These are phyloP conservation scores for Rousettus leschenaultii DNA, from an alignment of 2,113 vertebrate species.

Conservation along the genomic window DNA sequence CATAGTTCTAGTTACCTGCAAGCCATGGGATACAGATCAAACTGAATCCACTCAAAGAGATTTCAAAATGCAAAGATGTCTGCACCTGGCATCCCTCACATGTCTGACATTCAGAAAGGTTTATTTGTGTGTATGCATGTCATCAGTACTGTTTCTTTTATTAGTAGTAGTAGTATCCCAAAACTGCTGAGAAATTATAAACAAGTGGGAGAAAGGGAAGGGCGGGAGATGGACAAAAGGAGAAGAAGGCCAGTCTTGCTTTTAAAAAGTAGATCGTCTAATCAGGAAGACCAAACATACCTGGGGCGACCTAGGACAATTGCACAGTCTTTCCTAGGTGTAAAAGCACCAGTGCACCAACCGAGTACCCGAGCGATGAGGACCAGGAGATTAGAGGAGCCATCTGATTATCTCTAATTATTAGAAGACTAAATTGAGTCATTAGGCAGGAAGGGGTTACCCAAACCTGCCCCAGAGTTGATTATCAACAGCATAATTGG, in stretches of 20 bases:
- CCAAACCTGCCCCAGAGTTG: neutral
- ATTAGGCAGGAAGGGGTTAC: neutral
- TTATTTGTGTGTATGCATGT: neutral
- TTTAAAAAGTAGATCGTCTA: neutral
- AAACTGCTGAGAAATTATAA: neutral
- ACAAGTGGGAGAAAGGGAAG: too few species aligned
- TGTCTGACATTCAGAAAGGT: neutral
- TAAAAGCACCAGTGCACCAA: neutral
- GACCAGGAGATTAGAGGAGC: neutral
- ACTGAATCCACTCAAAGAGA: neutral
- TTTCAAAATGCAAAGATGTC: neutral
- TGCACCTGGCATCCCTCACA: neutral
- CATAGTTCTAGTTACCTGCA: neutral
- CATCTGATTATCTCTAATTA: constrained; percentile 22
- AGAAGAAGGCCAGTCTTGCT: neutral
- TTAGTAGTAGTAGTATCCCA: neutral
- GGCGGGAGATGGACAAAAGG: neutral
- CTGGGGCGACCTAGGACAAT: neutral
- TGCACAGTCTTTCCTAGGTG: neutral
- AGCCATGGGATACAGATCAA: neutral
- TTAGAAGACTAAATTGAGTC: constrained; percentile 26
- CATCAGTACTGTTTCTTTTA: neutral
- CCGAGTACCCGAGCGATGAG: neutral
- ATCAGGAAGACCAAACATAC: neutral
- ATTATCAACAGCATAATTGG: neutral